Evolutionary conservation across 1,140 invertebrate genomes (phyloP).

Genomic region (Zaprionus kolodkinae): DNA sequence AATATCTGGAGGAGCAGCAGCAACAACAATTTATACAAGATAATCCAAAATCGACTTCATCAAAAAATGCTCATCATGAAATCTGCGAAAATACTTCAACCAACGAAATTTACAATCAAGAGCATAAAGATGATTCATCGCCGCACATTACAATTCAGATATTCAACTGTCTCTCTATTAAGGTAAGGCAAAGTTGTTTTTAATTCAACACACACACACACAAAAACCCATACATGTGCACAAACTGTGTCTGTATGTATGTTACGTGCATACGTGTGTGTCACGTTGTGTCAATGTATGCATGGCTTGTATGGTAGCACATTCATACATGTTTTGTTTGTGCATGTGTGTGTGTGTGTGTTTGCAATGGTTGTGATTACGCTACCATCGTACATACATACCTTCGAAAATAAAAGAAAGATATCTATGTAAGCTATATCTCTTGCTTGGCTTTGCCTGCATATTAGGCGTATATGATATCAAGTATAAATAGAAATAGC

Average conservation of each 20-base stretch:
- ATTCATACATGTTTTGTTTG: constrained; percentile 24
- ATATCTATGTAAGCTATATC: constrained; percentile 24
- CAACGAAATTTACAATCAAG: constrained; percentile 60
- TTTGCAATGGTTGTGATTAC: constrained; percentile 64
- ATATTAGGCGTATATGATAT: background rate
- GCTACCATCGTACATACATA: constrained; percentile 52
- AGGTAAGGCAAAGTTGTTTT: constrained; percentile 78
- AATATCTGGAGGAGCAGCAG: constrained; percentile 27
- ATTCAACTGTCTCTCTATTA: constrained; percentile 83
- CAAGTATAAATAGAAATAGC: background rate
- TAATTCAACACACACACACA: constrained; percentile 68
- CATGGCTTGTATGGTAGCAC: constrained; percentile 10
- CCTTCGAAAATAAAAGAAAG: constrained; percentile 56
- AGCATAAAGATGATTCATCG: constrained; percentile 79
- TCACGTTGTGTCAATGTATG: constrained; percentile 27
- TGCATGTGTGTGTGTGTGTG: constrained; percentile 23
- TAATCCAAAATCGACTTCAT: constrained; percentile 19
- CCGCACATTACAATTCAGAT: constrained; percentile 82
- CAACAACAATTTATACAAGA: constrained; percentile 36
- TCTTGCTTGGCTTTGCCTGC: background rate
- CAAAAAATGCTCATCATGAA: constrained; percentile 31
- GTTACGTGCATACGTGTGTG: constrained; percentile 20
- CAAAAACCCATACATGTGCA: constrained; percentile 48
- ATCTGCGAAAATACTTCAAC: constrained; percentile 33
- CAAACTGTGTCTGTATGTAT: constrained; percentile 6